phyloP scores from a whole-genome alignment of 2,113 vertebrate species.

The Alethe diademata region DNA sequence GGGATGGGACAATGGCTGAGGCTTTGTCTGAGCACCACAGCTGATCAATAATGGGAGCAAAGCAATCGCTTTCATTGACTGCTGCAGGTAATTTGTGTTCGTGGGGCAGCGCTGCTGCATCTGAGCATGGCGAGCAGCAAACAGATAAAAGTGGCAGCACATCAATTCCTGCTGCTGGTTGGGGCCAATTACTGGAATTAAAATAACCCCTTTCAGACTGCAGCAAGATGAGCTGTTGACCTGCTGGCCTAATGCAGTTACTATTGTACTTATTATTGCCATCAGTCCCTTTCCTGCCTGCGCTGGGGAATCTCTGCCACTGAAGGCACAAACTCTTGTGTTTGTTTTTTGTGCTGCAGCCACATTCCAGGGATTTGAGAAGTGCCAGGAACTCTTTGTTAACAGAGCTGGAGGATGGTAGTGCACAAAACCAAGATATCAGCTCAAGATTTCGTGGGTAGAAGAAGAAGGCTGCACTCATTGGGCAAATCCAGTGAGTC shows the following conservation, averaged over 20 bases:
- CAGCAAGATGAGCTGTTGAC: constrained; percentile 14
- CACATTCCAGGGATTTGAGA: neutral
- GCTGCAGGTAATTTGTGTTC: constrained; percentile 20
- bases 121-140: neutral
- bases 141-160: neutral
- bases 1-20: neutral
- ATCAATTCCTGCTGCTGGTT: neutral
- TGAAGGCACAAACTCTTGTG: neutral
- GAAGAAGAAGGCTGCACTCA: neutral
- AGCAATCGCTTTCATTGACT: constrained; percentile 20
- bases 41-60: constrained; percentile 9
- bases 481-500: neutral
- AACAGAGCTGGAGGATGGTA: neutral
- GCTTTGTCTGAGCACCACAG: neutral
- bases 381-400: neutral
- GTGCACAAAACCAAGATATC: neutral
- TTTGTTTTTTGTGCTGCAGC: neutral
- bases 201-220: constrained; percentile 21
- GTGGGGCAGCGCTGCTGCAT: neutral
- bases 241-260: neutral
- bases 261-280: neutral
- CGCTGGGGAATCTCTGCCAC: neutral
- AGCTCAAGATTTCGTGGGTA: neutral
- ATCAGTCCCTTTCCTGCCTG: neutral
- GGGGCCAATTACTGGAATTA: constrained; percentile 47